Conservation (phyloP, 2,888 invertebrate species). For the Cheilosia impressa region DNA sequence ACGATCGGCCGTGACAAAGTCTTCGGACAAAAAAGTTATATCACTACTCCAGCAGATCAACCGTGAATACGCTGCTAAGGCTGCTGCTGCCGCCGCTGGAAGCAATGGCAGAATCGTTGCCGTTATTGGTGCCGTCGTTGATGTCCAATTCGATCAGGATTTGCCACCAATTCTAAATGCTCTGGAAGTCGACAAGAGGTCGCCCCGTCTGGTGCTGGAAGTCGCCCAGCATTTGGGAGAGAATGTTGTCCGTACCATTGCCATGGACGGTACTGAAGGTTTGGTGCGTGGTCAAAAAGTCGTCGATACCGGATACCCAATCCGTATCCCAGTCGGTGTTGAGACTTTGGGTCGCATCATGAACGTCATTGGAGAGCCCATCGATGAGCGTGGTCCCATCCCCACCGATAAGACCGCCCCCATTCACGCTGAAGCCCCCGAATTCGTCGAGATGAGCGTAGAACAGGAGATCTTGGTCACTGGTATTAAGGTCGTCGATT, state of each 20-base stretch:
- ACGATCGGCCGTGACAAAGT: conserved; percentile 77
- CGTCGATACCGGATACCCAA: conserved; percentile 92
- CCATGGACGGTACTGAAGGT: conserved; percentile 97
- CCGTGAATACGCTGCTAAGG: conserved; percentile 80
- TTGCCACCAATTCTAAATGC: conserved; percentile 97
- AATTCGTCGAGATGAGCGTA: conserved; percentile 95
- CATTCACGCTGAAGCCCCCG: conserved; percentile 96
- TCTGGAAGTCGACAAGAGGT: conserved; percentile 93
- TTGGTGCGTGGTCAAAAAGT: conserved; percentile 93
- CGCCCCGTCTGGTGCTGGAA: conserved; percentile 90
- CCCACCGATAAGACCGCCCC: conserved; percentile 90
- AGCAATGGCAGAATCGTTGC: conserved; percentile 87
- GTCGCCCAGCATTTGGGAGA: conserved; percentile 95
- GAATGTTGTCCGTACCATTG: conserved; percentile 94
- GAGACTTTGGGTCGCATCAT: conserved; percentile 96
- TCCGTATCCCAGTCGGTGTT: conserved; percentile 95
- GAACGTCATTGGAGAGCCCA: conserved; percentile 94
- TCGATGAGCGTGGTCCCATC: conserved; percentile 94
- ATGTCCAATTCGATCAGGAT: conserved; percentile 95
- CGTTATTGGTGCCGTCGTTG: conserved; percentile 98
- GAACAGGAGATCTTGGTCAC: conserved; percentile 96
- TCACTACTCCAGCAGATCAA: conserved; percentile 78
- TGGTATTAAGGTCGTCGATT: conserved; percentile 95
- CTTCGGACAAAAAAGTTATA: conserved; percentile 78
- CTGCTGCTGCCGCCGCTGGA: conserved; percentile 78